A percentile compares a stretch with the other conserved stretches of the same genome.
Evolutionary conservation across 2,888 invertebrate genomes (phyloP).

Genomic region (Lasius platythorax): DNA sequence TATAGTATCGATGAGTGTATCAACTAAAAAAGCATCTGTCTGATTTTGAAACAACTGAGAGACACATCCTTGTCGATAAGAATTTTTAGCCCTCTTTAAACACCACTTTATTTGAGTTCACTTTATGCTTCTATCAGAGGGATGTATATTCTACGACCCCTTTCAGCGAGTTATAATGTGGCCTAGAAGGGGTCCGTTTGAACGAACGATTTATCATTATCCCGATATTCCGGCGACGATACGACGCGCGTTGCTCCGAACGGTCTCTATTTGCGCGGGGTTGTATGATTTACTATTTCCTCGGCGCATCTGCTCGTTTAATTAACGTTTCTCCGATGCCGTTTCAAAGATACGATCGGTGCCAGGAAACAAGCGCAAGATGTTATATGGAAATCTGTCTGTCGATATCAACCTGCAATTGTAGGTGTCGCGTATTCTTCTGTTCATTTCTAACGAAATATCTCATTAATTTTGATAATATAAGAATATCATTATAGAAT

Average conservation of each 20-base stretch:
- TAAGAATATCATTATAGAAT: too few relatives aligned
- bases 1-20: background rate
- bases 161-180: constrained; percentile 79
- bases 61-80: background rate
- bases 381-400: constrained; percentile 55
- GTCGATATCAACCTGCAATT: constrained; percentile 39
- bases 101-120: constrained; percentile 66
- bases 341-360: constrained; percentile 73
- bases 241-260: constrained; percentile 78
- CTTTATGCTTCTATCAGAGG: constrained; percentile 64
- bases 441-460: background rate
- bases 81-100: constrained; percentile 35
- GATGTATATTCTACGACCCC: constrained; percentile 67
- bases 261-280: constrained; percentile 68
- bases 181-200: constrained; percentile 66
- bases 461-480: background rate
- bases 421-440: background rate
- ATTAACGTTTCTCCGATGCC: constrained; percentile 74
- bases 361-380: constrained; percentile 47
- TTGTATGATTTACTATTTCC: constrained; percentile 76
- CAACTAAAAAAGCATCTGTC: background rate
- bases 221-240: constrained; percentile 82
- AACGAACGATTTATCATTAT: constrained; percentile 83
- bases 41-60: background rate
- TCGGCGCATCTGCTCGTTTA: constrained; percentile 76